Evolutionary conservation across 2,888 invertebrate species (phyloP).

Genomic region (Hirtodrosophila trivittata): DNA sequence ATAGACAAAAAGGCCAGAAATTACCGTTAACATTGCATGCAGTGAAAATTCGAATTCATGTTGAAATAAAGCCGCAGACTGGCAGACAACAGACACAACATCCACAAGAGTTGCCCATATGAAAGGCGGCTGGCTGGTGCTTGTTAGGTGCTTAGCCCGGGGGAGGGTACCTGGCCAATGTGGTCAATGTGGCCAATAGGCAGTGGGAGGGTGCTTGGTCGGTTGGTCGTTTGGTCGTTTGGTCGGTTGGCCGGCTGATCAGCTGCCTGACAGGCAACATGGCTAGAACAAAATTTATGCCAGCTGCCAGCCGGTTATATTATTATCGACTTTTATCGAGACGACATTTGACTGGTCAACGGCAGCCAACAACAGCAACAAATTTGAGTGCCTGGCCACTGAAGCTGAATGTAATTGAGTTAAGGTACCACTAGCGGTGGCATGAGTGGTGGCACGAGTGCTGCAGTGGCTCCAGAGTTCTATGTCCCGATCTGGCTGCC

Average conservation of each 20-base stretch:
- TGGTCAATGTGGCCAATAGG: conserved; percentile 2
- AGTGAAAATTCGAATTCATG: conserved; percentile 52
- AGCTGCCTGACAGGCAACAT: conserved; percentile 58
- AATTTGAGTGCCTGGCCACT: conserved; percentile 36
- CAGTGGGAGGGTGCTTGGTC: conserved; percentile 11
- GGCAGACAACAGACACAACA: conserved; percentile 13
- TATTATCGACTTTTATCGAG: conserved; percentile 73
- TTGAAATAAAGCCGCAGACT: conserved; percentile 45
- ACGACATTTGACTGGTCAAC: conserved; percentile 69
- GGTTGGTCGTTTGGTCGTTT: too few species aligned
- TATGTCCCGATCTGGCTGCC: conserved; percentile 18
- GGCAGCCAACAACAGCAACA: conserved; percentile 29
- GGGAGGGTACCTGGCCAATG: neutral
- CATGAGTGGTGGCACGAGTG: conserved; percentile 27
- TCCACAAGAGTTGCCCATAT: conserved; percentile 32
- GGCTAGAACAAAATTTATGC: conserved; percentile 67
- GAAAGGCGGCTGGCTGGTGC: conserved; percentile 54
- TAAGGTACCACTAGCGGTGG: neutral
- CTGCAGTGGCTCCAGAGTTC: conserved; percentile 24
- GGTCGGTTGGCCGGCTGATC: conserved; percentile 18
- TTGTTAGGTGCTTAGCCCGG: conserved; percentile 30
- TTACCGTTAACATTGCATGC: conserved; percentile 49
- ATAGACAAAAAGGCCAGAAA: conserved; percentile 16
- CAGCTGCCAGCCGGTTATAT: conserved; percentile 68
- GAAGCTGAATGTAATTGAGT: conserved; percentile 38